Percentiles rank a stretch among this genome's conserved stretches.
phyloP scores from a whole-genome alignment of 2,113 vertebrate species.

The Sinocyclocheilus anshuiensis region DNA sequence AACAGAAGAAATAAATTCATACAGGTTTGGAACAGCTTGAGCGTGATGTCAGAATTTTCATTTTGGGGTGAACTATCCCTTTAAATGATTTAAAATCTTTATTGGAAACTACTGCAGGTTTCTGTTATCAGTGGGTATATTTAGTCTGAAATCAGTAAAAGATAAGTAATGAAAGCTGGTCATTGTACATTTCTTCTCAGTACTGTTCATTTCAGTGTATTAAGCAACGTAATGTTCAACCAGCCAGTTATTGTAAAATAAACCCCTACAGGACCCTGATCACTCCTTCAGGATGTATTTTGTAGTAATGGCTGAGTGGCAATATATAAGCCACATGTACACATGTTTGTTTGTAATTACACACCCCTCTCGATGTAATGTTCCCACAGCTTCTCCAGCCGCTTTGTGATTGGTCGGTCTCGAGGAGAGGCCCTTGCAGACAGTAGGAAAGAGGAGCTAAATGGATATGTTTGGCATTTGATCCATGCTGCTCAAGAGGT shows the following conservation, averaged over 20 bases:
- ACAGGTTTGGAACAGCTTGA: too few species aligned
- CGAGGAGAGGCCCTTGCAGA: conserved; percentile 89
- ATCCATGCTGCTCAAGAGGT: conserved; percentile 83
- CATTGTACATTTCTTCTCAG: neutral
- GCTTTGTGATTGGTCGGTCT: conserved; percentile 90
- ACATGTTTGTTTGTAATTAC: neutral
- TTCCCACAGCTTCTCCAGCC: conserved; percentile 86
- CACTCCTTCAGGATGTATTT: neutral
- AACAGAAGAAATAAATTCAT: too few species aligned
- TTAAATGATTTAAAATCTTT: neutral
- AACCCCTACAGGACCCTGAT: neutral
- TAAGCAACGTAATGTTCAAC: neutral
- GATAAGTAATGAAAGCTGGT: conserved; percentile 6
- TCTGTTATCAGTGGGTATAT: conserved; percentile 22
- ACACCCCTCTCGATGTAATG: neutral
- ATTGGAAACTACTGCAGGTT: neutral
- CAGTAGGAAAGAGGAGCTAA: conserved; percentile 88
- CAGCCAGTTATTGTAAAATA: neutral
- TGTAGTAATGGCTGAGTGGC: neutral
- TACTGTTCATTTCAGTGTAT: neutral
- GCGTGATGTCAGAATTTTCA: too few species aligned
- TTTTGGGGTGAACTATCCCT: too few species aligned
- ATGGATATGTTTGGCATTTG: conserved; percentile 93
- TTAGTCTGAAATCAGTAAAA: conserved; percentile 1
- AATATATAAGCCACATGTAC: neutral